These are phyloP conservation scores for rat (Rattus norvegicus) DNA, from an alignment of 2,113 vertebrate genomes.

Conservation along the genomic window DNA sequence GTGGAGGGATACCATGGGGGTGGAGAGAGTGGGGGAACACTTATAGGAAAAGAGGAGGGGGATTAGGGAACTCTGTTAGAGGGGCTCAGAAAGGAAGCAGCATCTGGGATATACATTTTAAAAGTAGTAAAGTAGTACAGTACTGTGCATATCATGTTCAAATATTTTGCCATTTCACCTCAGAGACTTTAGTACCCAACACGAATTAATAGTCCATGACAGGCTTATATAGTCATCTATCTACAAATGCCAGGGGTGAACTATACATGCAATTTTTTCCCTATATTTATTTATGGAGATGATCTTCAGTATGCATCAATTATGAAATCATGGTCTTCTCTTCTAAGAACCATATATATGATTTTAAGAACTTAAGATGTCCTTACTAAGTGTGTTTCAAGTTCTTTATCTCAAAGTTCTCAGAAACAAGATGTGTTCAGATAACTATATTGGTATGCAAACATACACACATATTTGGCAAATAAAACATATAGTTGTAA, in stretches of 20 bases:
- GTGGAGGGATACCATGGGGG: no score
- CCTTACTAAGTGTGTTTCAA: conserved; percentile 42
- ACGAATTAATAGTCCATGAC: neutral
- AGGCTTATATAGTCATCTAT: neutral
- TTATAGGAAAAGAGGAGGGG: no score
- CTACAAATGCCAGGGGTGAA: neutral
- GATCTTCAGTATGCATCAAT: neutral
- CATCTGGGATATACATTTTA: no score
- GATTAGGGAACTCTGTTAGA: no score
- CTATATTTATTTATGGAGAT: neutral
- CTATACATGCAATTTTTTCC: neutral
- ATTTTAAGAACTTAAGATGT: neutral
- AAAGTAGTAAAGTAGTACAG: neutral
- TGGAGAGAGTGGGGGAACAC: no score
- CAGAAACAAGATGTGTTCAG: conserved; percentile 28
- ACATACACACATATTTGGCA: neutral
- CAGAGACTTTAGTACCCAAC: neutral
- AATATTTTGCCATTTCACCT: neutral
- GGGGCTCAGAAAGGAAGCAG: no score
- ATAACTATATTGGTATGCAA: neutral
- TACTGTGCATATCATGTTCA: neutral
- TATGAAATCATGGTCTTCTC: conserved; percentile 17
- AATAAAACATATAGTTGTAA: conserved; percentile 35
- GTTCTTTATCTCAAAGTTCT: conserved; percentile 28
- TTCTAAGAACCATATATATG: neutral